Evolutionary conservation across 2,113 vertebrate genomes (phyloP).

Genomic region (Erythrocercus mccallii): DNA sequence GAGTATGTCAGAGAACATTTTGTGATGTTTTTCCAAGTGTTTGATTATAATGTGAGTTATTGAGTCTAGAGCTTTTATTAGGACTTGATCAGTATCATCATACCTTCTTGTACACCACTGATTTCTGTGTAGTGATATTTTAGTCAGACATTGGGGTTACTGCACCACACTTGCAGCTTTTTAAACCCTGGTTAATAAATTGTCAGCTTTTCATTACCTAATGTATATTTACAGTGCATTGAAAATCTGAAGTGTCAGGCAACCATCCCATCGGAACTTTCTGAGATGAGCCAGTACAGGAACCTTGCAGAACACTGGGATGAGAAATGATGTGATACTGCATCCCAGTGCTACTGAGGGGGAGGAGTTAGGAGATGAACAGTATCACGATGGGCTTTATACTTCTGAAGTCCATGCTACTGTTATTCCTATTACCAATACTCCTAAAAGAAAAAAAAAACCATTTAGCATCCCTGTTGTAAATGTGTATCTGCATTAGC

Average conservation of each 20-base stretch:
- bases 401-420: background rate
- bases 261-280: background rate
- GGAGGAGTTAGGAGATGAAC: background rate
- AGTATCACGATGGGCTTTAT: background rate
- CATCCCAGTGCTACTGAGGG: background rate
- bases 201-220: background rate
- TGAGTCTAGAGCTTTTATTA: background rate
- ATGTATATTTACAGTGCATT: background rate
- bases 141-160: background rate
- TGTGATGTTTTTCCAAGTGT: background rate
- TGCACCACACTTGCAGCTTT: background rate
- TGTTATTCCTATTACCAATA: background rate
- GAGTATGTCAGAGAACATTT: background rate
- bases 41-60: background rate
- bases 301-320: background rate
- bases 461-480: background rate
- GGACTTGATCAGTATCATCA: background rate
- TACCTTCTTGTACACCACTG: background rate
- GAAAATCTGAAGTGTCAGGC: background rate
- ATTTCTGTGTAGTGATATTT: background rate
- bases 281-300: background rate
- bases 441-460: background rate
- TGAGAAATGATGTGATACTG: background rate
- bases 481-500: background rate
- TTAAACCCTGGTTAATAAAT: background rate